Evolutionary conservation across 2,113 vertebrate genomes (phyloP).

Genomic region (Cheilinus undulatus): DNA sequence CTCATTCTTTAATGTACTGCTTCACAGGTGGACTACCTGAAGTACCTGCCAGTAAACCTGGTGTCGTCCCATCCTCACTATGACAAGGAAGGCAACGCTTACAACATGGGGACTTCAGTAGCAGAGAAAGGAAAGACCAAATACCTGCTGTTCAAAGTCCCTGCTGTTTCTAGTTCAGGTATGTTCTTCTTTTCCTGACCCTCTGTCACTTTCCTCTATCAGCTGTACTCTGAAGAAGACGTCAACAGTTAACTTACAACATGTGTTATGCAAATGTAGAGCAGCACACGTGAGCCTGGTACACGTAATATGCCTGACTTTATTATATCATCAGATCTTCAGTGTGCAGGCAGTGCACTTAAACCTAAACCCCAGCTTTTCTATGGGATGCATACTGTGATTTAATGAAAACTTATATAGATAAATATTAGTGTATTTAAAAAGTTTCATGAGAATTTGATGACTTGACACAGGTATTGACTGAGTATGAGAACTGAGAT

Average conservation of each 20-base stretch:
- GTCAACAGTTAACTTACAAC: neutral
- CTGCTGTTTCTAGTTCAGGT: slow-evolving; percentile 82
- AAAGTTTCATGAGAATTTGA: too few species aligned
- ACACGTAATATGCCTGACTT: neutral
- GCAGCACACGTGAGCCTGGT: neutral
- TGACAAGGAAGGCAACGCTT: slow-evolving; percentile 89
- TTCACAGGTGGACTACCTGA: slow-evolving; percentile 91
- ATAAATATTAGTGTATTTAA: too few species aligned
- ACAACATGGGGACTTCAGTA: slow-evolving; percentile 94
- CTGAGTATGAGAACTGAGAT: too few species aligned
- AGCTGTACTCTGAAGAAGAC: neutral
- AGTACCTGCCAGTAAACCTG: slow-evolving; percentile 88
- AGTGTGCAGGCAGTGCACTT: too few species aligned
- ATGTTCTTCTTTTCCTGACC: slow-evolving; percentile 16
- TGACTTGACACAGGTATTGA: too few species aligned
- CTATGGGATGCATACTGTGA: too few species aligned
- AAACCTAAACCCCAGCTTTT: neutral
- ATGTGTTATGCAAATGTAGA: neutral
- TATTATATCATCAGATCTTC: neutral
- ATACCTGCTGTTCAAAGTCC: slow-evolving; percentile 92
- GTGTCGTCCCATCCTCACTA: slow-evolving; percentile 93
- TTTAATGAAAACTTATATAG: too few species aligned
- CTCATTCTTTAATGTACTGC: slow-evolving; percentile 18
- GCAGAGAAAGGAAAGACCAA: slow-evolving; percentile 94
- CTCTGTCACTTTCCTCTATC: neutral